These are phyloP conservation scores for Neocrepidodera transversa DNA, from an alignment of 2,888 invertebrate species.

Conservation along the genomic window DNA sequence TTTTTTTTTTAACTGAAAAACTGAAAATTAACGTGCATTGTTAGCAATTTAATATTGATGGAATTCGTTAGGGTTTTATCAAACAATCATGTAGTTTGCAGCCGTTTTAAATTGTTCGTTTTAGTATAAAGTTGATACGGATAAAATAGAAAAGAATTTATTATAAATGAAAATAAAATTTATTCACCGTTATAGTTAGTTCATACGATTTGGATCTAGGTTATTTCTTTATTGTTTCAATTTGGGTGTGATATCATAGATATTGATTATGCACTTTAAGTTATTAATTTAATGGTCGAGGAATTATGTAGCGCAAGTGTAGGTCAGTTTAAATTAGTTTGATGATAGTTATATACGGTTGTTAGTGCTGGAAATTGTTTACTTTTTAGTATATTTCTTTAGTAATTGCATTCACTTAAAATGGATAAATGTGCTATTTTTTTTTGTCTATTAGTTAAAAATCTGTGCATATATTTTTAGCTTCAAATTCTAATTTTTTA, in stretches of 20 bases:
- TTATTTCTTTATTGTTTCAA: slow-evolving; percentile 1
- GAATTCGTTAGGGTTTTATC: slow-evolving; percentile 10
- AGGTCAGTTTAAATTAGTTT: neutral
- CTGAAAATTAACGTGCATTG: slow-evolving; percentile 8
- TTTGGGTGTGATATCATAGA: neutral
- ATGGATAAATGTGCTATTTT: too few relatives aligned
- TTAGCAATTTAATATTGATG: slow-evolving; percentile 3
- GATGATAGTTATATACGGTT: neutral
- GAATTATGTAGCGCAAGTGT: neutral
- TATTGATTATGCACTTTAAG: slow-evolving; percentile 1
- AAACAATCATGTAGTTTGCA: neutral
- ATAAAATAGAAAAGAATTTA: too few relatives aligned
- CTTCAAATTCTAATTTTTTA: too few relatives aligned
- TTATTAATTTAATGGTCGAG: slow-evolving; percentile 2
- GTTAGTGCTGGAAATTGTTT: neutral
- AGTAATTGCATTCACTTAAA: too few relatives aligned
- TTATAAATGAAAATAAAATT: too few relatives aligned
- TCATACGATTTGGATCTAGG: slow-evolving; percentile 2
- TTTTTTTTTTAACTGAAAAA: neutral
- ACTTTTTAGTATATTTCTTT: too few relatives aligned
- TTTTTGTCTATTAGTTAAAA: too few relatives aligned
- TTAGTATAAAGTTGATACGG: too few relatives aligned
- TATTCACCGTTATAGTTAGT: too few relatives aligned
- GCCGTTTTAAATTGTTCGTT: neutral
- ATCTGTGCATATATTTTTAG: too few relatives aligned